These are phyloP conservation scores for Helicoverpa assulta DNA, from an alignment of 2,888 invertebrate genomes.

Conservation along the genomic window DNA sequence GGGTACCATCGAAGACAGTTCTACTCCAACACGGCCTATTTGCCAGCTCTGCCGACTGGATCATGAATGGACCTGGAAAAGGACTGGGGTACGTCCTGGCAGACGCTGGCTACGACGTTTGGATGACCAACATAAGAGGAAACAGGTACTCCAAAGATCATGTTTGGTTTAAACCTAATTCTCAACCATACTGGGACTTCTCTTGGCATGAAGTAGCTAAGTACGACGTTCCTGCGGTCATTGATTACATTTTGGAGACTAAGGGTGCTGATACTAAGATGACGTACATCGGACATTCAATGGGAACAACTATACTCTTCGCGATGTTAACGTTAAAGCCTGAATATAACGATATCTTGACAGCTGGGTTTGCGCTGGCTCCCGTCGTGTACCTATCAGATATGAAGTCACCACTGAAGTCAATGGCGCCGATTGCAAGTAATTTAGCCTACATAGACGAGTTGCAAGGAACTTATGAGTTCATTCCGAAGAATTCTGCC, in stretches of 20 bases:
- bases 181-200: conserved; percentile 92
- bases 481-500: conserved; percentile 92
- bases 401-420: conserved; percentile 91
- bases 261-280: conserved; percentile 79
- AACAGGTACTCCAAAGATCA: conserved; percentile 94
- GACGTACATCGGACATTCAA: conserved; percentile 96
- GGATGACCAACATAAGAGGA: conserved; percentile 96
- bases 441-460: conserved; percentile 91
- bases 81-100: conserved; percentile 92
- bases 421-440: conserved; percentile 91
- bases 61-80: conserved; percentile 92
- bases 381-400: conserved; percentile 92
- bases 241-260: conserved; percentile 91
- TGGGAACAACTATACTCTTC: conserved; percentile 95
- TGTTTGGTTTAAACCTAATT: conserved; percentile 85
- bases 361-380: conserved; percentile 92
- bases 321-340: conserved; percentile 92
- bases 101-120: conserved; percentile 93
- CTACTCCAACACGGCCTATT: conserved; percentile 95
- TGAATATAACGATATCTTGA: conserved; percentile 92
- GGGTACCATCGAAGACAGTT: conserved; percentile 80
- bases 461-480: conserved; percentile 92
- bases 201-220: conserved; percentile 97
- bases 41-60: conserved; percentile 94
- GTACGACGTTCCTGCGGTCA: conserved; percentile 95